phyloP scores from a whole-genome alignment of 2,888 invertebrate species.

The Amblyjoppa proteus region DNA sequence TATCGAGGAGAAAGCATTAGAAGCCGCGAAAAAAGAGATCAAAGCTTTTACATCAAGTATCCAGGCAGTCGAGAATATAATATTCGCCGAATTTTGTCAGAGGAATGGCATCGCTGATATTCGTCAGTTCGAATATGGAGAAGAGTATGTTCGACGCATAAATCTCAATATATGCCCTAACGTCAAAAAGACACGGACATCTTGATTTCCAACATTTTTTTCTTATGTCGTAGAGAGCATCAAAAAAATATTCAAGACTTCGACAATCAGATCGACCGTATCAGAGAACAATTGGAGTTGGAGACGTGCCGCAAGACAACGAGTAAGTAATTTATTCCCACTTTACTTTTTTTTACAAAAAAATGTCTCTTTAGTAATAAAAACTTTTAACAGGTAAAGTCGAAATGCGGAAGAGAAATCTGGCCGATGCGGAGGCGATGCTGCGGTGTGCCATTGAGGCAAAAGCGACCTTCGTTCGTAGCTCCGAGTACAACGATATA shows the following conservation, averaged over 20 bases:
- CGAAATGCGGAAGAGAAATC: slow-evolving; percentile 94
- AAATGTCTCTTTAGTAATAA: neutral
- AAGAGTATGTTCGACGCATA: slow-evolving; percentile 86
- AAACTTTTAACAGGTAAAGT: slow-evolving; percentile 88
- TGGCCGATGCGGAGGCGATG: slow-evolving; percentile 94
- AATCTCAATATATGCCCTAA: neutral
- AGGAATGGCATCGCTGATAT: slow-evolving; percentile 97
- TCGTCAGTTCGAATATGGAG: slow-evolving; percentile 97
- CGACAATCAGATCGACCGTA: slow-evolving; percentile 96
- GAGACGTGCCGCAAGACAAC: slow-evolving; percentile 95
- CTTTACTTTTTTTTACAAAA: neutral
- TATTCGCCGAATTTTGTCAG: slow-evolving; percentile 95
- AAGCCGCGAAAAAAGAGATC: slow-evolving; percentile 85
- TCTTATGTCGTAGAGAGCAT: slow-evolving; percentile 87
- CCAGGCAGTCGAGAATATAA: slow-evolving; percentile 96
- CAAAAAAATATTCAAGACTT: slow-evolving; percentile 97
- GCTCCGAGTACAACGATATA: neutral
- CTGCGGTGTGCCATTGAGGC: slow-evolving; percentile 83
- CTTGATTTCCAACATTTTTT: neutral
- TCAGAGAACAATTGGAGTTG: slow-evolving; percentile 96
- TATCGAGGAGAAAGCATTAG: neutral
- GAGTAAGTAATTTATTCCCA: slow-evolving; percentile 86
- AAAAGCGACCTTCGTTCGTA: too few species aligned
- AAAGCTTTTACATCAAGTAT: slow-evolving; percentile 94
- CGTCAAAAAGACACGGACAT: neutral